Percentiles rank a stretch among this genome's conserved stretches.
phyloP scores from a whole-genome alignment of 2,113 vertebrate species.

The Glaucomys volans region DNA sequence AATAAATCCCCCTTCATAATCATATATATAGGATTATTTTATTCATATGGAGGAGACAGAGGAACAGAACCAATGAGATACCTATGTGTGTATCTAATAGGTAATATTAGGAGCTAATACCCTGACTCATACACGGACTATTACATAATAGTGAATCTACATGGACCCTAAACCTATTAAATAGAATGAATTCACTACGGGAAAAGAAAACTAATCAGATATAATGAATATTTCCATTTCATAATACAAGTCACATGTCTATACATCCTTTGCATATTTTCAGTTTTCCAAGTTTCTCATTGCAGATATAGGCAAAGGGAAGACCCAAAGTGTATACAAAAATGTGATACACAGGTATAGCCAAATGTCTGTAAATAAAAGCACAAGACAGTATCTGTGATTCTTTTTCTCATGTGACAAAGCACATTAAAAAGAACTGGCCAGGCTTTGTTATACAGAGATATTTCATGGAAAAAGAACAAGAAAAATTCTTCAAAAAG shows the following conservation, averaged over 20 bases:
- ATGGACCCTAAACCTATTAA: background rate
- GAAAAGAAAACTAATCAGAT: constrained; percentile 50
- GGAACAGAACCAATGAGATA: no score
- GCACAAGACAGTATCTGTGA: background rate
- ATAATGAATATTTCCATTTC: background rate
- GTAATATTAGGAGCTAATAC: no score
- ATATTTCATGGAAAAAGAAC: constrained; percentile 11
- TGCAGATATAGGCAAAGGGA: background rate
- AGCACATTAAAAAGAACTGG: background rate
- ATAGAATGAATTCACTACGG: background rate
- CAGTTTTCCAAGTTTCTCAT: background rate
- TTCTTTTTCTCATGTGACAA: no score
- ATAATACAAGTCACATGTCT: constrained; percentile 7
- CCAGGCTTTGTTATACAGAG: background rate
- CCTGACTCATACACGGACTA: background rate
- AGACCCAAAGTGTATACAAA: background rate
- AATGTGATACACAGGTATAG: background rate
- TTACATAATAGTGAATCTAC: background rate
- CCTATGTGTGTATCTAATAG: no score
- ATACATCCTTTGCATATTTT: background rate
- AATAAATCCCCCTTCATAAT: no score
- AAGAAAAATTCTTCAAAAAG: background rate
- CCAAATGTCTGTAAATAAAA: background rate
- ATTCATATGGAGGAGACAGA: no score
- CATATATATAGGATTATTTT: no score